Evolutionary conservation across 2,113 vertebrate species (phyloP), one percentile per base, ranked within the genome.

Genomic region (Cepphus grylle): DNA sequence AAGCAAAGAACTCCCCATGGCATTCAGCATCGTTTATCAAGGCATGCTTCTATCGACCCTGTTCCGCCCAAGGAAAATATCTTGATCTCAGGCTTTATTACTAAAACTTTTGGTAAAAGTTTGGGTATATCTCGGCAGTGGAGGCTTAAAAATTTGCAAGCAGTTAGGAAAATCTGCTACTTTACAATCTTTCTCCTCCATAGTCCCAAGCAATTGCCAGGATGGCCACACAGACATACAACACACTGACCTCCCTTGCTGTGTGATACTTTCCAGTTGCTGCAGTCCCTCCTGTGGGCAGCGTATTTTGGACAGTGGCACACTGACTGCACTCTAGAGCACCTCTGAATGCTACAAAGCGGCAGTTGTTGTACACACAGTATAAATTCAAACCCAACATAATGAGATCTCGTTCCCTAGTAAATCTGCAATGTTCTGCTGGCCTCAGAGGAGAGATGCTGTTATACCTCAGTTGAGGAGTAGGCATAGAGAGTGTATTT

Each of bases 21-120:
- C 50, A 66, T 47, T 34, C 53, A 61, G 56, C n/a, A 71, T 65
- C 50, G 30, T 86, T 83, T 94, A 55, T 70, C 55, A 74, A 63
- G 43, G n/a, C 19, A 70, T 0, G 2, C 15, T 88, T 78, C 23
- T 62, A 22, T 63, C 2, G 2, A 56, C 29, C 15, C 8, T 2
- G 10, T 45, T 71, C 32, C 13, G 34, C 76, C n/a, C 32, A 56
- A 86, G 38, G 55, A 83, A 77, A 61, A 30, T 17, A 77, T 2
- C 66, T 76, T 56, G 18, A 66, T 88, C 56, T 86, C 38, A 63
- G 34, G 26, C n/a, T 88, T 73, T 43, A 15, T 81, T 91, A 62
- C 20, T 61, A 49, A 77, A 92, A 91, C 26, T 86, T n/a, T n/a
- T 43, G 67, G 21, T 43, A 21, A 61, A 45, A 69, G 73, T 55